Base-by-base conservation (phyloP, 2,888 invertebrate species). In the Eurytoma adleriae region DNA sequence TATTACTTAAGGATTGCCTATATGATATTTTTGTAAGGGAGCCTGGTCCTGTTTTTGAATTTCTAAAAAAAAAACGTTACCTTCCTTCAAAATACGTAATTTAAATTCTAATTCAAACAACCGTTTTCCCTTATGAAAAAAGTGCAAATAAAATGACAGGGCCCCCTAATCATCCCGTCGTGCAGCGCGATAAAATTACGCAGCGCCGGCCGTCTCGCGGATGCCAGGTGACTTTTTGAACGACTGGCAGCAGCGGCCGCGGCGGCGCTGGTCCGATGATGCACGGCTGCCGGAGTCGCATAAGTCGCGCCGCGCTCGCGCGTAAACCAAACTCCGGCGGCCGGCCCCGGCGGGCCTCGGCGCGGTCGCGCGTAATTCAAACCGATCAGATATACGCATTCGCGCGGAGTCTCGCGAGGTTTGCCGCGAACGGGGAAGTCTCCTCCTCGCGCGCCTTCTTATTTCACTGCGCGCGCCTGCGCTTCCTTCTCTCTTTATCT, bases 351-450 rank as follows among this genome's bases (percentile, higher is more conserved):
- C 16, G 67, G 16, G 16, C 7, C 24, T 61, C 24, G 61, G 24
- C 72, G 54, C 62, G 27, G 50, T 27, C 72, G 72, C 72, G 72
- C 72, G 62, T 52, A 62, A 72, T 72, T 72, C 62, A 62, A 72
- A 62, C 72, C 30, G 72, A 72, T 72, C 72, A 52, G 72, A 62
- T 72, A 62, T 62, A 72, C 72, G 13, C 24, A 59, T 59, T 70
- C 48, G 70, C 52, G 57, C 18, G 52, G 14, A 40, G 61, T 61
- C 20, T 24, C n/a, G 24, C 13, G 61, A 24, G 20, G 18, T 59
- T 12, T 59, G 18, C 24, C 72, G 64, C 54, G 56, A 30, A 70
- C 57, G n/a, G 40, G 40, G 10, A 40, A 40, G 40, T 40, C 40
- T 40, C 40, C 40, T 40, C 40, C 40, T 40, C 10, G 40, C 40